A percentile compares a stretch with the other conserved stretches of the same genome.
Evolutionary conservation across 2,113 vertebrate genomes (phyloP).

Genomic region (Percopsis transmontana): DNA sequence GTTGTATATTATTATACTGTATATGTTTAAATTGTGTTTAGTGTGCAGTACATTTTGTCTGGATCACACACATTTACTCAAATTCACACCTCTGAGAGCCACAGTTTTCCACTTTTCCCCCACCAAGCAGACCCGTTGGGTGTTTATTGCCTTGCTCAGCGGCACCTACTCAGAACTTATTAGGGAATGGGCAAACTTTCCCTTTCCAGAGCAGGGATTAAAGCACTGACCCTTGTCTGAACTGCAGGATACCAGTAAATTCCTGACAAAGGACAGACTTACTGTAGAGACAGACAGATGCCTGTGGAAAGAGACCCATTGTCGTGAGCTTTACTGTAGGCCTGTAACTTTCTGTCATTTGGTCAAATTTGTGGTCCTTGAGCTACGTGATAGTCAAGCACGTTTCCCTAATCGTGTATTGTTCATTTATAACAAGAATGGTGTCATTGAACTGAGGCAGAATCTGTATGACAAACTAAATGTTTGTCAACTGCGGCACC

Average conservation of each 20-base stretch:
- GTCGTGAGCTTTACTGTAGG: slow-evolving; percentile 2
- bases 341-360: neutral
- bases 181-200: slow-evolving; percentile 45
- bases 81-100: slow-evolving; percentile 52
- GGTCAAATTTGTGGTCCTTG: neutral
- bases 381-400: slow-evolving; percentile 41
- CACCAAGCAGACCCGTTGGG: slow-evolving; percentile 47
- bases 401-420: slow-evolving; percentile 14
- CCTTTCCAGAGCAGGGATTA: slow-evolving; percentile 29
- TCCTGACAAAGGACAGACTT: too few species aligned
- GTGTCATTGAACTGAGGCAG: slow-evolving; percentile 43
- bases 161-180: slow-evolving; percentile 60
- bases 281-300: slow-evolving; percentile 5
- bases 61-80: slow-evolving; percentile 45
- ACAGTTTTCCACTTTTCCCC: slow-evolving; percentile 40
- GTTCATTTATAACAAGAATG: slow-evolving; percentile 44
- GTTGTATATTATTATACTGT: too few species aligned
- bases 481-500: slow-evolving; percentile 45
- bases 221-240: slow-evolving; percentile 26
- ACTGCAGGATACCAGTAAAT: neutral
- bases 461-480: slow-evolving; percentile 51
- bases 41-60: slow-evolving; percentile 16
- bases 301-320: slow-evolving; percentile 7
- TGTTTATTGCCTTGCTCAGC: slow-evolving; percentile 67
- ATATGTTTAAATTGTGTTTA: neutral